Conservation (phyloP, 2,888 invertebrate genomes). For the Nebria salina region DNA sequence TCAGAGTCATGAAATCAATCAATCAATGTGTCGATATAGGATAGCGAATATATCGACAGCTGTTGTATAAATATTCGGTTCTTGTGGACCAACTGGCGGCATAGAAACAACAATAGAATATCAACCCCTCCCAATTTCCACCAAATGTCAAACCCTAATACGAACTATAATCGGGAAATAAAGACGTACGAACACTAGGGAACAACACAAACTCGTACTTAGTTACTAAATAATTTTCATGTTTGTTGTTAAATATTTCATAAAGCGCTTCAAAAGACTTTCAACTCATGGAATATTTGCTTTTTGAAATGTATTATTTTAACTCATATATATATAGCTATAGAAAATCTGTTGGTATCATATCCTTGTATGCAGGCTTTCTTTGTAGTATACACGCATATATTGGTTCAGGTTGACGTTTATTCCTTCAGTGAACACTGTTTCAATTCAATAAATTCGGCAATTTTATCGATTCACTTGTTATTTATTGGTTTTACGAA, state of each 20-base stretch:
- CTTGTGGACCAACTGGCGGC: constrained; percentile 17
- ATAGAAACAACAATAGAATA: background rate
- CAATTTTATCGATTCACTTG: constrained; percentile 20
- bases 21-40: constrained; percentile 34
- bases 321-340: too few relatives aligned
- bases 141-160: constrained; percentile 7
- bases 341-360: too few relatives aligned
- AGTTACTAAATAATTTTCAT: background rate
- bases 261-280: too few relatives aligned
- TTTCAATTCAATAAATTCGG: constrained; percentile 26
- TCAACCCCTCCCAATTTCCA: background rate
- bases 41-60: constrained; percentile 35
- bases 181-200: constrained; percentile 16
- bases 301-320: too few relatives aligned
- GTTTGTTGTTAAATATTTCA: background rate
- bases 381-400: too few relatives aligned
- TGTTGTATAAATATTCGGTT: constrained; percentile 40
- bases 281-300: too few relatives aligned
- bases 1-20: constrained; percentile 20
- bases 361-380: too few relatives aligned
- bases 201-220: constrained; percentile 2
- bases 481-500: constrained; percentile 18
- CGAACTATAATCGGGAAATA: constrained; percentile 28
- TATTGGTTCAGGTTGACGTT: background rate
- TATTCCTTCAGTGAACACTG: constrained; percentile 8